phyloP scores from a whole-genome alignment of 2,113 vertebrate genomes.

The Bothrops jararaca region DNA sequence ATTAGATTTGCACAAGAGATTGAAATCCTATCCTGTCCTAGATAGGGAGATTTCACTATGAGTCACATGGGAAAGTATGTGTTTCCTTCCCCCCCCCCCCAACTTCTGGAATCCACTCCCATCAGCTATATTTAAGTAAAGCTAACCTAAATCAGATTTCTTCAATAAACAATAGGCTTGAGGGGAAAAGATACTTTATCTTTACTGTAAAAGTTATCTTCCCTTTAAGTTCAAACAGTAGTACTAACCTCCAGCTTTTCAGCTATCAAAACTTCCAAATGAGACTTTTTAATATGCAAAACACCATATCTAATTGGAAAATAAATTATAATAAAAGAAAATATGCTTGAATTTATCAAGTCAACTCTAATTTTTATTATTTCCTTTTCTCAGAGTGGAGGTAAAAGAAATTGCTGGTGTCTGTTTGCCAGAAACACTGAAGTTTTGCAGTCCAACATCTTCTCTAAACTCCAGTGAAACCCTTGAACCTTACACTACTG shows the following conservation, averaged over 20 bases:
- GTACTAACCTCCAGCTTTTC: not conserved
- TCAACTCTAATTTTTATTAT: not conserved
- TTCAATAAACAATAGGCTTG: not conserved
- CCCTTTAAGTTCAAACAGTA: not conserved
- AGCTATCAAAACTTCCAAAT: not conserved
- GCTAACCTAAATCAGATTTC: not conserved
- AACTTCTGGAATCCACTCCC: not conserved
- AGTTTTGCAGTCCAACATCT: conserved; percentile 82
- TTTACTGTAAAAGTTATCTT: not conserved
- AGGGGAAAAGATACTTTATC: not conserved
- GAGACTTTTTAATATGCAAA: not conserved
- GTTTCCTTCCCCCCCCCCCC: not conserved
- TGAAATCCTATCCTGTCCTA: not conserved
- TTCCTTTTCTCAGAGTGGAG: conserved; percentile 70
- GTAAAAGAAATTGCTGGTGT: conserved; percentile 79
- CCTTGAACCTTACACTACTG: conserved; percentile 91
- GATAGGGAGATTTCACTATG: not conserved
- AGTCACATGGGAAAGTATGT: not conserved
- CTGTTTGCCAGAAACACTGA: conserved; percentile 69
- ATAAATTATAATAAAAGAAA: not conserved
- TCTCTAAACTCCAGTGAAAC: conserved; percentile 77
- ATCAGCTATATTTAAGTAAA: not conserved
- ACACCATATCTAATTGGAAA: not conserved
- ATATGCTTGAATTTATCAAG: not conserved
- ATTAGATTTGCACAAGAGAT: not conserved